Evolutionary conservation across 2,888 invertebrate genomes (phyloP).

Genomic region (Nemotelus nigrinus): DNA sequence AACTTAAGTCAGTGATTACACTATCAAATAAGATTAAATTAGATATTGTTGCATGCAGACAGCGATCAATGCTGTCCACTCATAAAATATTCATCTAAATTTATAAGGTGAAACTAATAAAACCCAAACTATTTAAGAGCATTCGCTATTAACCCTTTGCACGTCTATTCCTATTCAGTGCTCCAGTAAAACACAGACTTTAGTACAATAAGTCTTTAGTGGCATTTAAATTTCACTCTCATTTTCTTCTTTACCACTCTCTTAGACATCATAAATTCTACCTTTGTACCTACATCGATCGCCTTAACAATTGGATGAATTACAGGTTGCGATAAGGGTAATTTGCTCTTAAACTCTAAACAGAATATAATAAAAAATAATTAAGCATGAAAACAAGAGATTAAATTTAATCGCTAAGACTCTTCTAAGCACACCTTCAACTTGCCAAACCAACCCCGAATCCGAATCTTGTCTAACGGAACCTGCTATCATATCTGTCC

Average conservation of each 20-base stretch:
- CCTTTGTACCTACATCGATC: not conserved
- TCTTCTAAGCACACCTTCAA: constrained; percentile 11
- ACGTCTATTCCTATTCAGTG: too few relatives aligned
- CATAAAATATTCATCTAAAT: too few relatives aligned
- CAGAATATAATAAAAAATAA: constrained; percentile 28
- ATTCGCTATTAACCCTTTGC: too few relatives aligned
- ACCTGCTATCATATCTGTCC: not conserved
- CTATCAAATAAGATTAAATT: too few relatives aligned
- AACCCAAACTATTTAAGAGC: too few relatives aligned
- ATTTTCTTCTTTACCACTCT: not conserved
- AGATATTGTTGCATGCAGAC: too few relatives aligned
- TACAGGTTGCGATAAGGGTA: constrained; percentile 17
- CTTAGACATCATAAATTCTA: not conserved
- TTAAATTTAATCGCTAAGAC: constrained; percentile 19
- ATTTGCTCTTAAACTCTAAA: constrained; percentile 7
- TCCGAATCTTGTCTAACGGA: not conserved
- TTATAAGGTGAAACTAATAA: too few relatives aligned
- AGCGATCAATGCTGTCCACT: too few relatives aligned
- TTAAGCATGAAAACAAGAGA: constrained; percentile 33
- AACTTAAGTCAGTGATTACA: too few relatives aligned
- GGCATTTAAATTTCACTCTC: not conserved
- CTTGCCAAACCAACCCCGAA: not conserved
- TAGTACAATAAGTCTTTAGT: not conserved
- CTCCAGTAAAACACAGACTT: too few relatives aligned
- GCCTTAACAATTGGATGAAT: constrained; percentile 10